Evolutionary conservation across 2,113 vertebrate species (phyloP), one percentile per base, ranked within the genome.

Genomic region (Eurypyga helias): DNA sequence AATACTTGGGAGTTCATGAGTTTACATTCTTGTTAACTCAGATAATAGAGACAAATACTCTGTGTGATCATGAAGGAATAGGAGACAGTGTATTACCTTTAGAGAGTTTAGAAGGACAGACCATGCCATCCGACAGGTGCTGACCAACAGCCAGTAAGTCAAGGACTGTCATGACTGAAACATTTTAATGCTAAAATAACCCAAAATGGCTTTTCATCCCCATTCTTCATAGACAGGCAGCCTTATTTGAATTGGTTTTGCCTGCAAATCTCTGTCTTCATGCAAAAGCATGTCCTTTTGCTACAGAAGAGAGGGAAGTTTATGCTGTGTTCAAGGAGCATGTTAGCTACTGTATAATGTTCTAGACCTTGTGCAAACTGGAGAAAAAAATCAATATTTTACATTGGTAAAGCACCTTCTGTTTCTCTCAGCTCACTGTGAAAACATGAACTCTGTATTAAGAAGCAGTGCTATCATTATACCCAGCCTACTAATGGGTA

Each of bases 51-150:
- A 49, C n/a, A 95, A 94, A 69, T 62, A 78, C 58, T 92, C 41
- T 38, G 91, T 80, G 55, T 85, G 86, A 94, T 92, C 94, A 61
- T 91, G 94, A 76, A 57, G 54, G 92, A 89, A 73, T 19, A 48
- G 25, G 62, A 51, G 60, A 78, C 67, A 87, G 87, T 75, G 16
- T 78, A 67, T 96, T 91, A 26, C 28, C n/a, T 45, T 80, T 73
- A 91, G 45, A 91, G 45, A 84, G 54, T 77, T 91, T 91, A 90
- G 72, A 90, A 91, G 81, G 52, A 43, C 43, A 69, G 78, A 58
- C n/a, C 25, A 1, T 78, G 34, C 7, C 19, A 64, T 84, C 18
- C 41, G 65, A 26, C 25, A 86, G 61, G 12, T 88, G 82, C 71
- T 93, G 54, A 34, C 33, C 58, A 73, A 36, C 52, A 72, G 54